phyloP scores from a whole-genome alignment of 2,797 vertebrate species.

The Trachops cirrhosus region DNA sequence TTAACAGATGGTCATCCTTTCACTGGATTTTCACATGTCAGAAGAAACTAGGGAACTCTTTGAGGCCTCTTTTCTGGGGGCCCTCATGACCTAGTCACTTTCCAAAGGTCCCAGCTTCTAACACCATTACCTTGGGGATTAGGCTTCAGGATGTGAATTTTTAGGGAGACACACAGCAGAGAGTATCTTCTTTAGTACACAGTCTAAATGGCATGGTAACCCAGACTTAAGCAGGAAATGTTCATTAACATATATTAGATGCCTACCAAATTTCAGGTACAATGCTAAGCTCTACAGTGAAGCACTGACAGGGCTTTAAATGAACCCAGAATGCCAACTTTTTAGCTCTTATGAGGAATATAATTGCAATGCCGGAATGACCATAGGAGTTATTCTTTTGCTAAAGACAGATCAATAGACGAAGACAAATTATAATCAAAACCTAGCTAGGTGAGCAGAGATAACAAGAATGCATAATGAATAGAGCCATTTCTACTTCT shows the following conservation, averaged over 20 bases:
- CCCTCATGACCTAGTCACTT: neutral
- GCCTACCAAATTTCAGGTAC: neutral
- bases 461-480: neutral
- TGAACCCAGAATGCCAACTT: neutral
- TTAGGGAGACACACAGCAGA: neutral
- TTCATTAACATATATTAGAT: neutral
- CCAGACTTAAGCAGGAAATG: neutral
- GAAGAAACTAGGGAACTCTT: neutral
- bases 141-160: neutral
- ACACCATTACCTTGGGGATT: neutral
- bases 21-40: neutral
- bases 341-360: conserved; percentile 30
- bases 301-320: neutral
- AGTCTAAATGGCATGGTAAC: neutral
- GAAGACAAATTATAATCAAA: neutral
- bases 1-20: neutral
- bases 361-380: neutral
- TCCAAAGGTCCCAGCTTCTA: neutral
- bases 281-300: neutral
- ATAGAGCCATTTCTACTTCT: conserved; percentile 29
- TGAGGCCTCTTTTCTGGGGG: neutral
- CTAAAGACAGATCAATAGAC: conserved; percentile 18
- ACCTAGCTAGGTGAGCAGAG: neutral
- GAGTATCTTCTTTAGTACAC: neutral
- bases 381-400: neutral